Percentiles rank a stretch among this genome's conserved stretches.
Evolutionary conservation across 2,888 invertebrate species (phyloP).

Genomic region (Arctia plantaginis): DNA sequence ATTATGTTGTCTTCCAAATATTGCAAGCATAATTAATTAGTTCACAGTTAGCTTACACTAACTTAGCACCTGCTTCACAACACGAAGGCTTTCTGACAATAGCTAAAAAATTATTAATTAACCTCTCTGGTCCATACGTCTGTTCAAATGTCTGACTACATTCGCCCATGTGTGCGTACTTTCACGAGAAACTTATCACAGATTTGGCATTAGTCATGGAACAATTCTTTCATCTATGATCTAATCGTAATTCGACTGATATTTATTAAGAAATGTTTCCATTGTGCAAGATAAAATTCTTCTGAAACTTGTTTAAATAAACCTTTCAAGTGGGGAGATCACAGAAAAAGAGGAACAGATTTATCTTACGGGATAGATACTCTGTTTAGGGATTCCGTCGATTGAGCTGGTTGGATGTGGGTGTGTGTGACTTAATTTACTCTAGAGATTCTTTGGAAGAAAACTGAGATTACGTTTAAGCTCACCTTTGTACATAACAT

Average conservation of each 20-base stretch:
- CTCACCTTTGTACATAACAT: too few relatives aligned
- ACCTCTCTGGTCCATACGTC: constrained; percentile 8
- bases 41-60: background rate
- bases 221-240: constrained; percentile 41
- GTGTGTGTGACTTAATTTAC: too few relatives aligned
- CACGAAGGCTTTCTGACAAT: constrained; percentile 23
- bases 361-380: too few relatives aligned
- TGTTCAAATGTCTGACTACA: constrained; percentile 17
- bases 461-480: too few relatives aligned
- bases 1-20: background rate
- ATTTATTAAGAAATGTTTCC: constrained; percentile 28
- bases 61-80: constrained; percentile 1
- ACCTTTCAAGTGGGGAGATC: too few relatives aligned
- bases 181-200: constrained; percentile 57
- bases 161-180: constrained; percentile 50
- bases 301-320: background rate
- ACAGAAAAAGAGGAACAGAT: too few relatives aligned
- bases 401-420: too few relatives aligned
- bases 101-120: constrained; percentile 40
- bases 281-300: constrained; percentile 19
- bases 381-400: too few relatives aligned
- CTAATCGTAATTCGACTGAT: constrained; percentile 39
- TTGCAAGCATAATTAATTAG: background rate
- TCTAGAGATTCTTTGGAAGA: too few relatives aligned
- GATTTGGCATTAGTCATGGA: constrained; percentile 54